phyloP scores from a whole-genome alignment of 1,140 invertebrate species.

The Cataglyphis hispanica region DNA sequence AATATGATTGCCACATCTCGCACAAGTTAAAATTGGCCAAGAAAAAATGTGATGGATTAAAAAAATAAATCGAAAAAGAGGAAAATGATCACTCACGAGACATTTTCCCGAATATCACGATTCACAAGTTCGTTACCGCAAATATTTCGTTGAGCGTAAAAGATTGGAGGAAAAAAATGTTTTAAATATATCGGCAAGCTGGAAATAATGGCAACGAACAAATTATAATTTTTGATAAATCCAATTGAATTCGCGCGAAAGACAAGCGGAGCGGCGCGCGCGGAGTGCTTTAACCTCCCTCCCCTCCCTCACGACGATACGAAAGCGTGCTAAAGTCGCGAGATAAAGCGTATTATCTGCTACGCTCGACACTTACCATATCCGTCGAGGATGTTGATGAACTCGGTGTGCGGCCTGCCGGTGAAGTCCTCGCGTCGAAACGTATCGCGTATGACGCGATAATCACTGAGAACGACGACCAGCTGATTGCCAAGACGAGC shows the following conservation, averaged over 20 bases:
- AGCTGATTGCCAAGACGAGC: conserved; percentile 92
- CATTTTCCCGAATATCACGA: not conserved
- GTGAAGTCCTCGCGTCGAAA: conserved; percentile 95
- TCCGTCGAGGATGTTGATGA: conserved; percentile 94
- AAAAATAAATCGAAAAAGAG: not conserved
- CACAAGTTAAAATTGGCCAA: conserved; percentile 70
- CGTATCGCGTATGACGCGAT: conserved; percentile 93
- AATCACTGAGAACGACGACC: conserved; percentile 94
- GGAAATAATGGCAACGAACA: not conserved
- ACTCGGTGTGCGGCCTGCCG: conserved; percentile 93
- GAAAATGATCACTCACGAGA: not conserved
- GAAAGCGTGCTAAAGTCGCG: conserved; percentile 10
- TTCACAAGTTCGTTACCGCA: not conserved
- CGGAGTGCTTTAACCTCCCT: conserved; percentile 40
- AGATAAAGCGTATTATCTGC: conserved; percentile 52
- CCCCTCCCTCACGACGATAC: conserved; percentile 9
- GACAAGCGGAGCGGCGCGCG: conserved; percentile 1
- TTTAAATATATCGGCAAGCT: not conserved
- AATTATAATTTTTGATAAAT: conserved; percentile 9
- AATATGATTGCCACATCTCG: conserved; percentile 61
- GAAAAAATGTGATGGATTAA: conserved; percentile 27
- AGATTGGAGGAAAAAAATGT: not conserved
- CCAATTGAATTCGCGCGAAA: conserved; percentile 12
- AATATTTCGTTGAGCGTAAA: not conserved
- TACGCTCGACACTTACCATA: conserved; percentile 90